These are phyloP conservation scores for Archaeoteleia sp. DNA, from an alignment of 2,888 invertebrate species.

Conservation along the genomic window DNA sequence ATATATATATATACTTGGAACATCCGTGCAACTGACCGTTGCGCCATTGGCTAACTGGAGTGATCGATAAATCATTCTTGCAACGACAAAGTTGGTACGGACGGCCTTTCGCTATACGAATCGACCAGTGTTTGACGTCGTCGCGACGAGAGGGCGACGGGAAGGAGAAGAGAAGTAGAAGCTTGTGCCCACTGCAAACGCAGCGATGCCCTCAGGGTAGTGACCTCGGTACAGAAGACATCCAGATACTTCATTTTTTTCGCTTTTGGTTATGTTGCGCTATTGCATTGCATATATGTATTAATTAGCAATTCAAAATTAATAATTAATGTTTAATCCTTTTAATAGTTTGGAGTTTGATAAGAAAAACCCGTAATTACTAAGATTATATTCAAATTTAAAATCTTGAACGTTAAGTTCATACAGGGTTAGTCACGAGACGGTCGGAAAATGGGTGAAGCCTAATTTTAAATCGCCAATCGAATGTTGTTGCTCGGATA, in stretches of 20 bases:
- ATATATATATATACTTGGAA: constrained; percentile 50
- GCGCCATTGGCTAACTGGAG: constrained; percentile 67
- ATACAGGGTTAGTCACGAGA: too few species aligned
- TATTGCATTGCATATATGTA: too few species aligned
- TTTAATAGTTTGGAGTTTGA: too few species aligned
- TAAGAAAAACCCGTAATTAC: too few species aligned
- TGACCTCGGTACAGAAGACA: not conserved
- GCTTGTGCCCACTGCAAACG: constrained; percentile 27
- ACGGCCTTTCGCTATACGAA: constrained; percentile 32
- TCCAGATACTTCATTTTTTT: not conserved
- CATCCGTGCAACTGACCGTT: constrained; percentile 68
- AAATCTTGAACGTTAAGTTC: too few species aligned
- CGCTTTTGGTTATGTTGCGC: not conserved
- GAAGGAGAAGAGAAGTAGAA: constrained; percentile 30
- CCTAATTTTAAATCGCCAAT: too few species aligned
- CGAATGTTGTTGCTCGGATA: too few species aligned
- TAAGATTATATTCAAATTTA: too few species aligned
- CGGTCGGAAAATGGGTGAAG: too few species aligned
- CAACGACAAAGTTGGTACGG: constrained; percentile 53
- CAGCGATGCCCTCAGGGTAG: constrained; percentile 10
- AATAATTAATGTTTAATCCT: too few species aligned
- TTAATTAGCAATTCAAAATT: too few species aligned
- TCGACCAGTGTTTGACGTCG: constrained; percentile 40
- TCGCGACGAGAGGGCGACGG: constrained; percentile 24
- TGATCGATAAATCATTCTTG: constrained; percentile 73